Percentiles rank a stretch among this genome's conserved stretches.
phyloP scores from a whole-genome alignment of 2,888 invertebrate genomes.

The Axea sp. region DNA sequence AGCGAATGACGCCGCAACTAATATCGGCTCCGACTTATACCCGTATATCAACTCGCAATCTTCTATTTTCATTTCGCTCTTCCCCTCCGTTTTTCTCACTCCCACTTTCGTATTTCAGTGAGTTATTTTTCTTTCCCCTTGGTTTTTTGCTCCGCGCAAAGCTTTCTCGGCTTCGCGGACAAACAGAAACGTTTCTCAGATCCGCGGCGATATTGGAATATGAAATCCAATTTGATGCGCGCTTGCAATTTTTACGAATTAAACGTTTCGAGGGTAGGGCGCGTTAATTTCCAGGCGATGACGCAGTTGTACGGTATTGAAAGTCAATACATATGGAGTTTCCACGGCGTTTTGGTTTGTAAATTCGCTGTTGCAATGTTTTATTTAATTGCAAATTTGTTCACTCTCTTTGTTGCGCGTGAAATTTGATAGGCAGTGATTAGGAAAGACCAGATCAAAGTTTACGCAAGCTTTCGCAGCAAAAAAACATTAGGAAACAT shows the following conservation, averaged over 20 bases:
- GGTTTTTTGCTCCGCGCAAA: too few relatives aligned
- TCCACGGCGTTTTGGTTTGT: slow-evolving; percentile 10
- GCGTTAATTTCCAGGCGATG: slow-evolving; percentile 26
- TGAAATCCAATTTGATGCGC: slow-evolving; percentile 22
- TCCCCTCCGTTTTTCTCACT: slow-evolving; percentile 1
- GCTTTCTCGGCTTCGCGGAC: slow-evolving; percentile 9
- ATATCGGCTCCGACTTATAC: slow-evolving; percentile 38
- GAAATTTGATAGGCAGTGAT: not conserved
- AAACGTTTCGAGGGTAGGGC: not conserved
- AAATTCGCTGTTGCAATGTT: slow-evolving; percentile 2
- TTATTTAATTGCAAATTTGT: slow-evolving; percentile 16
- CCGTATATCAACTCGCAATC: slow-evolving; percentile 43
- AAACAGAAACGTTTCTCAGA: slow-evolving; percentile 25
- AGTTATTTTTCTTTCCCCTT: too few relatives aligned
- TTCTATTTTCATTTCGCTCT: slow-evolving; percentile 19
- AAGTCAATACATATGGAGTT: slow-evolving; percentile 6
- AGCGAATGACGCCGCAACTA: slow-evolving; percentile 40
- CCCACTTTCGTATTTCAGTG: not conserved
- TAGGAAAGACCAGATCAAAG: not conserved
- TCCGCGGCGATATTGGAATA: slow-evolving; percentile 21
- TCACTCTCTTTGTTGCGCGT: not conserved
- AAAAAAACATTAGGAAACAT: too few relatives aligned
- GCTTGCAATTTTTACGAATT: slow-evolving; percentile 27
- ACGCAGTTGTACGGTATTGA: not conserved
- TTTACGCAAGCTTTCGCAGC: too few relatives aligned